Percentiles rank a stretch among this genome's conserved stretches.
These are phyloP conservation scores for Salvator merianae DNA, from an alignment of 2,113 vertebrate species.

Conservation along the genomic window DNA sequence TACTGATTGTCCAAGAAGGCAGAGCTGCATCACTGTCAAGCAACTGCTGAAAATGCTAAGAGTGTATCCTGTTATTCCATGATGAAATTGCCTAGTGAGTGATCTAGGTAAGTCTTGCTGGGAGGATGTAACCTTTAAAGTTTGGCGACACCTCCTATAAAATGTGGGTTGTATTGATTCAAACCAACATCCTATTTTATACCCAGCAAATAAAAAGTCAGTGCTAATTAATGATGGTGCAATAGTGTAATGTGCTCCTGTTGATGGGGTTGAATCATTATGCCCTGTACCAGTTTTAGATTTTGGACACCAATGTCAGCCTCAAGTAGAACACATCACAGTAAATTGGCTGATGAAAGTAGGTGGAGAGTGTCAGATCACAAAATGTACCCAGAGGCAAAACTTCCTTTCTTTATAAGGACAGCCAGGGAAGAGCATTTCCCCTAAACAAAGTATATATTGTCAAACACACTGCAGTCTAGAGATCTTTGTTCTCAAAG, in stretches of 20 bases:
- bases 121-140: not conserved
- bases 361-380: not conserved
- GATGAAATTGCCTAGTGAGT: too few relatives aligned
- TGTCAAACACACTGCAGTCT: not conserved
- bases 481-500: not conserved
- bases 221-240: not conserved
- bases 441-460: not conserved
- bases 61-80: not conserved
- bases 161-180: not conserved
- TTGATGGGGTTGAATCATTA: not conserved
- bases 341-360: not conserved
- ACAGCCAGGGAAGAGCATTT: not conserved
- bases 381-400: not conserved
- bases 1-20: not conserved
- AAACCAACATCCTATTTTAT: not conserved
- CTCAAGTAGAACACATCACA: not conserved
- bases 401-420: not conserved
- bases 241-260: not conserved
- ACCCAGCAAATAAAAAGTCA: not conserved
- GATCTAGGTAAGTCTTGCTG: not conserved
- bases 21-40: not conserved
- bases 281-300: not conserved
- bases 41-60: not conserved
- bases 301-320: not conserved
- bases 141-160: not conserved